Evolutionary conservation across 2,113 vertebrate species (phyloP), one percentile per base, ranked within the genome.

Genomic region (Tenrec ecaudatus): DNA sequence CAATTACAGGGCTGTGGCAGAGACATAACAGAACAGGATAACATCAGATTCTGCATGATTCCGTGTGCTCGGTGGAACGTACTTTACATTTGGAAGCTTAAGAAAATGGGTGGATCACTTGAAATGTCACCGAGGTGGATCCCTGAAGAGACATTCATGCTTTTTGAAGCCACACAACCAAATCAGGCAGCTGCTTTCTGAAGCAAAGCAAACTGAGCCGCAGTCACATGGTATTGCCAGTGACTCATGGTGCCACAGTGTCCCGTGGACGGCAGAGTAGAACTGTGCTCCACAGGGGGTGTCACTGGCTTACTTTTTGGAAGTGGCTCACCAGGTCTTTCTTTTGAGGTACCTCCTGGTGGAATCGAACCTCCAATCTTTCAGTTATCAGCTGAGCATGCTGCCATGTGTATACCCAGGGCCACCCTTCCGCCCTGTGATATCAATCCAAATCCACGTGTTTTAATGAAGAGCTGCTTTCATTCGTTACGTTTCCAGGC

Each of bases 391-490:
- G 9, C 7, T 4, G 19, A 73, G 33, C 33, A 73, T 36, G 25
- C 23, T 36, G 10, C 71, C 33, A 73, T 36, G 1, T 36, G 71
- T 8, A 73, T 36, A 73, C 19, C 33, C 71, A 36, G 20, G n/a
- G 71, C 3, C n/a, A 14, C 71, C 36, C 17, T 23, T 9, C 33
- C 29, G 36, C 17, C 43, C 64, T 40, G 71, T 2, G 25, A 36
- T 3, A 0, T 75, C 36, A 68, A 68, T 47, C 68, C n/a, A 69
- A 69, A 3, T 4, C 66, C n/a, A 71, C 27, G 31, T 36, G 58
- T 91, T 84, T 93, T 76, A 75, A 64, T 43, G 38, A 95, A 38
- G n/a, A 57, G 29, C 89, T 79, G 87, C 62, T 82, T 53, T 53
- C 47, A 53, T 53, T 53, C 47, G 11, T 53, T 53, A 53, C 47